Conservation (phyloP, 2,797 vertebrate species). For the Apogon talboti region DNA sequence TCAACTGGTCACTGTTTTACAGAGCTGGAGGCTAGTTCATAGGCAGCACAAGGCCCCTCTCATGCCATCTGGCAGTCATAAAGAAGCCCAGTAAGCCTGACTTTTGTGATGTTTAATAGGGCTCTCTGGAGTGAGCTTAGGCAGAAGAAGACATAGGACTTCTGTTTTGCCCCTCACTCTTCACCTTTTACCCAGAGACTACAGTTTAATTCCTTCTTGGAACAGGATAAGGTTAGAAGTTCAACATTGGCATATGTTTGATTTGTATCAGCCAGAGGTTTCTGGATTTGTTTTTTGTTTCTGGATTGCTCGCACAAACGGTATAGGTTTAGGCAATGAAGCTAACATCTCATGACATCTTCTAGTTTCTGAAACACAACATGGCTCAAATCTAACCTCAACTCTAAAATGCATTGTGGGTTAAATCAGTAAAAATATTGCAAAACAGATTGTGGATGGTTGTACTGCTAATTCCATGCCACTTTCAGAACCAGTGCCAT, state of each 20-base stretch:
- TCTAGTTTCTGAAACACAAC: too few relatives aligned
- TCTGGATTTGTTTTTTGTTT: background rate
- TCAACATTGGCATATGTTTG: constrained; percentile 67
- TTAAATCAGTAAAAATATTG: too few relatives aligned
- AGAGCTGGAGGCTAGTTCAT: constrained; percentile 80
- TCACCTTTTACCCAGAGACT: constrained; percentile 67
- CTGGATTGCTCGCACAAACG: too few relatives aligned
- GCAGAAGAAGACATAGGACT: constrained; percentile 72
- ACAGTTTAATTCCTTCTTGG: constrained; percentile 24
- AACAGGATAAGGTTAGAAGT: constrained; percentile 81
- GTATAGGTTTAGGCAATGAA: too few relatives aligned
- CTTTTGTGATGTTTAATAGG: constrained; percentile 73
- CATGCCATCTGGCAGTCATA: constrained; percentile 92
- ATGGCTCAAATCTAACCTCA: too few relatives aligned
- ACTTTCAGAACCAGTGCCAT: background rate
- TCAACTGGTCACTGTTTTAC: constrained; percentile 86
- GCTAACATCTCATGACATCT: too few relatives aligned
- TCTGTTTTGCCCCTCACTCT: constrained; percentile 55
- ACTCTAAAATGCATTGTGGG: too few relatives aligned
- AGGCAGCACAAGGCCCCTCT: constrained; percentile 68
- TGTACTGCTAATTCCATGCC: too few relatives aligned
- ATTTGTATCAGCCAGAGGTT: background rate
- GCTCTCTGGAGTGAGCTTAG: constrained; percentile 68
- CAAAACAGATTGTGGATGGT: too few relatives aligned
- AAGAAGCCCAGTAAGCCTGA: constrained; percentile 82